phyloP scores from a whole-genome alignment of 2,888 invertebrate species.

The Eulithis testata region DNA sequence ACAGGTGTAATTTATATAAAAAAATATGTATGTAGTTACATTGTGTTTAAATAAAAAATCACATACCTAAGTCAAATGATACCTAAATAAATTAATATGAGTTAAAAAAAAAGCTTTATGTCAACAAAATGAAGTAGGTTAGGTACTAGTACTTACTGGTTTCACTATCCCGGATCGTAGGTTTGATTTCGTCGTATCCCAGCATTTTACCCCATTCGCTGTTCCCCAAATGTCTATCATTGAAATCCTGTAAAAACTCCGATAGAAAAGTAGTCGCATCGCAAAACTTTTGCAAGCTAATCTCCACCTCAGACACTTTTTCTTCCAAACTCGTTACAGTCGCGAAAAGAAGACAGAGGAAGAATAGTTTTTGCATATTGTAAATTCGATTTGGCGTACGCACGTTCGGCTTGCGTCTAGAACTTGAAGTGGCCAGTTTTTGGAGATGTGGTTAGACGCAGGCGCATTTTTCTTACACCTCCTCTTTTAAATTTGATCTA shows the following conservation, averaged over 20 bases:
- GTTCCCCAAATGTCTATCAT: slow-evolving; percentile 62
- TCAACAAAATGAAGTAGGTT: not conserved
- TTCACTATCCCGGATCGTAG: slow-evolving; percentile 45
- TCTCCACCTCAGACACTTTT: slow-evolving; percentile 46
- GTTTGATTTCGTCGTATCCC: slow-evolving; percentile 65
- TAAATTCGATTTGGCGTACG: slow-evolving; percentile 47
- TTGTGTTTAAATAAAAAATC: too few relatives aligned
- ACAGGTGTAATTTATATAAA: too few relatives aligned
- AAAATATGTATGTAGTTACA: too few relatives aligned
- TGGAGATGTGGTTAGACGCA: not conserved
- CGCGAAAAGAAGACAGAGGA: slow-evolving; percentile 38
- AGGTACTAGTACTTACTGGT: slow-evolving; percentile 54
- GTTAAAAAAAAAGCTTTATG: not conserved
- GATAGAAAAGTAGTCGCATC: slow-evolving; percentile 51
- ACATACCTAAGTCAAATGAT: too few relatives aligned
- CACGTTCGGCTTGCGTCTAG: slow-evolving; percentile 43
- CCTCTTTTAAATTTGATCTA: not conserved
- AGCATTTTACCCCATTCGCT: slow-evolving; percentile 63
- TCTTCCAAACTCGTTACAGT: slow-evolving; percentile 30
- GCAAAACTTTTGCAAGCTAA: slow-evolving; percentile 50
- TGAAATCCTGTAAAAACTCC: slow-evolving; percentile 60
- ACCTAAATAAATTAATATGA: too few relatives aligned
- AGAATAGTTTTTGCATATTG: slow-evolving; percentile 37
- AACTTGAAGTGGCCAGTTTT: slow-evolving; percentile 48
- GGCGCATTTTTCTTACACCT: not conserved